Base-by-base conservation (phyloP, 1,140 invertebrate genomes). In the Halictus rubicundus region DNA sequence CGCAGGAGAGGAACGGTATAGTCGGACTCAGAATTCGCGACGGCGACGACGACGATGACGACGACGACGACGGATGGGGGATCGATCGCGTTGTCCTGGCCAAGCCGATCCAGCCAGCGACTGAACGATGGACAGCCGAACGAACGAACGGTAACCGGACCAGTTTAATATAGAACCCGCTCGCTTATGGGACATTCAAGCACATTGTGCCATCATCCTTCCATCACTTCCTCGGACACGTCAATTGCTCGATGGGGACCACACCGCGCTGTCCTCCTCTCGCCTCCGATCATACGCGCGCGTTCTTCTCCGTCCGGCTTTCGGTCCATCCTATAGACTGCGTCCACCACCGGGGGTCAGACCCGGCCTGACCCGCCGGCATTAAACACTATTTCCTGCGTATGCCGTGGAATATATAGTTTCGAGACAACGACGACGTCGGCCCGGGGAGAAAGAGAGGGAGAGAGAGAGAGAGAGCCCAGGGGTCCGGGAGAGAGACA, bases 181-280 rank as follows among this genome's bases (percentile, higher is more conserved):
- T 86, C 81, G 80, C 74, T 85, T 86, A 88, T 83, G 76, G 74
- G 49, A 87, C 79, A 69, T 88, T 89, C 89, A 74, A 84, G 79
- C 75, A 79, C 84, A 89, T 84, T 84, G 86, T 81, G 86, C 86
- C 82, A 88, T 83, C 85, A 90, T 89, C 88, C 88, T 89, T 90
- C 89, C 89, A 87, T 90, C 87, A 89, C 89, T 89, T 90, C 89
- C 89, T 90, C 89, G 86, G 88, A 80, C 83, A 79, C 88, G 83
- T 89, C 82, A 90, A 90, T 90, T 89, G 76, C 71, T 59, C 69
- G 74, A 77, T 79, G 82, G 88, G 89, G 86, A 88, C 81, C 81
- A 86, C 71, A 71, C 66, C 66, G n/a, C 5, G 5, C 46, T 46
- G 74, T 88, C 85, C 78, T 77, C 69, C 60, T 80, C 80, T 39